Conservation (phyloP, 2,113 vertebrate genomes). For the Pagrus major region DNA sequence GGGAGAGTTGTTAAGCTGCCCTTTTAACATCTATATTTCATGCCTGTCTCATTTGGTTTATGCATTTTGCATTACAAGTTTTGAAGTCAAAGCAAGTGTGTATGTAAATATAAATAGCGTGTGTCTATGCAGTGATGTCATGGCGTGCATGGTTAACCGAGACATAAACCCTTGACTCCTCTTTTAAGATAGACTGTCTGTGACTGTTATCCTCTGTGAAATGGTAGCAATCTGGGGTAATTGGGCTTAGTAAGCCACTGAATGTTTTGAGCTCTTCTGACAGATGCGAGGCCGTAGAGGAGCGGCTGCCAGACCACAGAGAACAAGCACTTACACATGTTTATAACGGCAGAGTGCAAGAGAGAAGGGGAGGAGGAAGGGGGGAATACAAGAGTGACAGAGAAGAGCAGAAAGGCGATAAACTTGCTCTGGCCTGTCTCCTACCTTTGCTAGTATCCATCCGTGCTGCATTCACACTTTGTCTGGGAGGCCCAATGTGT, state of each 20-base stretch:
- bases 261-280: conserved; percentile 80
- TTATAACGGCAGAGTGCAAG: conserved; percentile 46
- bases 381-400: conserved; percentile 19
- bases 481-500: conserved; percentile 23
- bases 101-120: conserved; percentile 52
- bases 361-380: not conserved
- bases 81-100: conserved; percentile 44
- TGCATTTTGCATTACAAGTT: conserved; percentile 66
- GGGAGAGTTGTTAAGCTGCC: conserved; percentile 53
- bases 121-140: conserved; percentile 39
- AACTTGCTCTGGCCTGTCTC: conserved; percentile 34
- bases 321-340: conserved; percentile 67
- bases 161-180: conserved; percentile 55
- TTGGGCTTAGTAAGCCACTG: conserved; percentile 78
- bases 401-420: conserved; percentile 4
- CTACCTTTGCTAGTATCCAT: conserved; percentile 73
- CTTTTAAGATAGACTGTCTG: conserved; percentile 46
- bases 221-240: conserved; percentile 83
- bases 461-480: conserved; percentile 51
- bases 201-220: conserved; percentile 72
- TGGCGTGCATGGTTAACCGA: conserved; percentile 38
- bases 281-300: conserved; percentile 70
- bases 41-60: conserved; percentile 61
- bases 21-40: conserved; percentile 77
- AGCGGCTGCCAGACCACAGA: conserved; percentile 62